These are phyloP conservation scores for Calidris pygmaea DNA, from an alignment of 2,113 vertebrate genomes.

Conservation along the genomic window DNA sequence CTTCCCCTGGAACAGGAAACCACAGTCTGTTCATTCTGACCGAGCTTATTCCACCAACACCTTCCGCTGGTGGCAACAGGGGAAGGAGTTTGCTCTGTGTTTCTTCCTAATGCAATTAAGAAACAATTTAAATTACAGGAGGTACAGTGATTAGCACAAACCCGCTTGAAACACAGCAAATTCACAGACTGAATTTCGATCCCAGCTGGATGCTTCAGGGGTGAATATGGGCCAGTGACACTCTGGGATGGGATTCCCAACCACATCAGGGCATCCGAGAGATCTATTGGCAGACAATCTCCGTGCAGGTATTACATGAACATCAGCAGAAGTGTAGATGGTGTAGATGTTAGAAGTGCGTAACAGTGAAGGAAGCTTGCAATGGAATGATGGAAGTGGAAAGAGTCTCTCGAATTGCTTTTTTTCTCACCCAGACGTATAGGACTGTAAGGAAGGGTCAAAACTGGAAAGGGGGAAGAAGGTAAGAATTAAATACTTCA, in stretches of 20 bases:
- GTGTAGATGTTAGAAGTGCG: accelerated
- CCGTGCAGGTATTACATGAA: not conserved
- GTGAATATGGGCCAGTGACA: not conserved
- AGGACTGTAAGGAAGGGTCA: not conserved
- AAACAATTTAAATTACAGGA: not conserved
- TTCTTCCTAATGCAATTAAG: constrained; percentile 3
- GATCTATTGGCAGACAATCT: not conserved
- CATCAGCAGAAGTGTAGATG: not conserved
- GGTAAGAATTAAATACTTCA: not conserved
- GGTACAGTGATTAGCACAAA: not conserved
- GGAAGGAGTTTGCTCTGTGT: not conserved
- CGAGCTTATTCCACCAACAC: not conserved
- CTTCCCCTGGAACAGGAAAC: constrained; percentile 41
- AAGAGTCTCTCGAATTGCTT: not conserved
- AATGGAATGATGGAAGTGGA: not conserved
- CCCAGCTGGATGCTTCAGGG: not conserved
- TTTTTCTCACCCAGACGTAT: not conserved
- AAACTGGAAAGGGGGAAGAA: not conserved
- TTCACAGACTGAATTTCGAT: not conserved
- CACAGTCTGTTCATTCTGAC: constrained; percentile 25
- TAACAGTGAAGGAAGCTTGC: not conserved
- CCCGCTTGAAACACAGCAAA: not conserved
- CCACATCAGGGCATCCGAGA: not conserved
- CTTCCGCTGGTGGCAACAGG: not conserved
- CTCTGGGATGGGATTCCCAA: not conserved